Evolutionary conservation across 2,888 invertebrate genomes (phyloP), one percentile per base, ranked within the genome.

Genomic region (Lepeophtheirus nordmannii): DNA sequence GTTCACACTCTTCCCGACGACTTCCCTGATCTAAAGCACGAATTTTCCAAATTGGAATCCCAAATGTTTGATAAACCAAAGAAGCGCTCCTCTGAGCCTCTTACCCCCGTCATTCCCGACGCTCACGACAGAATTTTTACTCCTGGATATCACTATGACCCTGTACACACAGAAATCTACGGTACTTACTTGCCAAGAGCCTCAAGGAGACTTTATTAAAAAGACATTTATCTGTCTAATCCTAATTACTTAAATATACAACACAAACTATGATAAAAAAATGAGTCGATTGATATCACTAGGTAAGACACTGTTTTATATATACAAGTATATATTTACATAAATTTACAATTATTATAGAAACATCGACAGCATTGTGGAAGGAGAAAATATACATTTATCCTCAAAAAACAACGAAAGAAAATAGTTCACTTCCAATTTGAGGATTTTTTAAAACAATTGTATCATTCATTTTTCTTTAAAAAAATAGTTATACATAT

Each of bases 141-240:
- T 37, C 58, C 58, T 46, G 66, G 66, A 17, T 66, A 61, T 30
- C 17, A n/a, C 66, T 66, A 66, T 58, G 38, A 40, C 11, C 66
- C 66, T 38, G 66, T 66, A 12, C 66, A 66, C 41, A 66, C 66
- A 10, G 66, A 66, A 39, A 66, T 66, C 66, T 66, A 66, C 46
- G 66, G 66, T 8, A 66, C 66, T 40, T 66, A 66, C 60, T 30
- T 23, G 22, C 60, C 60, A 60, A 60, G 60, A 60, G 37, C 60
- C 23, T 46, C 53, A 46, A 46, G 53, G 17, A 14, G 53, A 17
- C 53, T 46, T 2, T 46, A 46, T 8, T 46, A 46, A 46, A 8
- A 5, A 46, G 17, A 46, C 53, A 46, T 46, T 46, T 5, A 2
- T 46, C 1, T 8, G 8, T 46, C 53, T 17, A 3, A 5, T 30